These are phyloP conservation scores for Chromoteleia sp. DNA, from an alignment of 2,888 invertebrate genomes.

Conservation along the genomic window DNA sequence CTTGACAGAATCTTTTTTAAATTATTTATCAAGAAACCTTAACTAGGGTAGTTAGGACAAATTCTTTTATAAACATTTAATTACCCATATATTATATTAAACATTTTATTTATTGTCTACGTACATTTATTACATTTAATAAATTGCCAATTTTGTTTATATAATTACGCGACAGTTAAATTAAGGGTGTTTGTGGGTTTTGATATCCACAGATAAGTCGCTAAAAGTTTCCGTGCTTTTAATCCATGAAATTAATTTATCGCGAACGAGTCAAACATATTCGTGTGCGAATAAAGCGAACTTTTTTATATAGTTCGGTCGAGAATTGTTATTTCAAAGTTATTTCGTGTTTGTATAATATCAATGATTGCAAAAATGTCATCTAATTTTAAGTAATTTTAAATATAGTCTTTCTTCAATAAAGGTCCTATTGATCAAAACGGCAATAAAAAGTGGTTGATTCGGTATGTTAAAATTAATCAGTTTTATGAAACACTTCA, in stretches of 20 bases:
- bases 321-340: background rate
- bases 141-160: slow-evolving; percentile 11
- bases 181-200: background rate
- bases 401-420: slow-evolving; percentile 17
- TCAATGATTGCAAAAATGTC: background rate
- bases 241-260: slow-evolving; percentile 4
- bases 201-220: background rate
- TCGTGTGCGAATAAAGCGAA: background rate
- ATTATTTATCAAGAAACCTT: no score
- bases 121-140: no score
- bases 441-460: no score
- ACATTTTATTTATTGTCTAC: no score
- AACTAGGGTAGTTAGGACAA: no score
- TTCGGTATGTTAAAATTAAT: no score
- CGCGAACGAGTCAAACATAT: background rate
- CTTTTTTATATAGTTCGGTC: background rate
- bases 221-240: background rate
- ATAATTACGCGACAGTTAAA: background rate
- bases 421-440: slow-evolving; percentile 20
- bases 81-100: no score
- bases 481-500: background rate
- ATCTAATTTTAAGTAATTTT: slow-evolving; percentile 30
- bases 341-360: slow-evolving; percentile 3
- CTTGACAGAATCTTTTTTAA: no score
- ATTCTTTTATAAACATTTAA: no score